Evolutionary conservation across 1,140 invertebrate species (phyloP), one percentile per base, ranked within the genome.

Genomic region (Oedothorax gibbosus): DNA sequence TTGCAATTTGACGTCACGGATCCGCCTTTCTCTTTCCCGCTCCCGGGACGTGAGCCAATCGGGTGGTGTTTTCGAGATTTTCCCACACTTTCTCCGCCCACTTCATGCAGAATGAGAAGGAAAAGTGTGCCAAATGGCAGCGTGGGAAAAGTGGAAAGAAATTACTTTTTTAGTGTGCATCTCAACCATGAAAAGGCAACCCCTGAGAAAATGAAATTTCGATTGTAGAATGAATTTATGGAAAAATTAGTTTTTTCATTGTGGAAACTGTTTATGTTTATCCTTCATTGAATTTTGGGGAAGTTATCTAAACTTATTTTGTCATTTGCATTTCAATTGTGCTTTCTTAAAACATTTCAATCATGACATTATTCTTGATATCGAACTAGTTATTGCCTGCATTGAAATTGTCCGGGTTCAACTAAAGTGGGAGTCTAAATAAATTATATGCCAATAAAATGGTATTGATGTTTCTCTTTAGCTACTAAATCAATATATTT

Each of bases 71-170:
- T 65, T 49, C 18, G 20, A 11, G 73, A 85, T 56, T 66, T 85
- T 85, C 84, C 69, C 84, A 85, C 84, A 80, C 84, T 85, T 85
- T 73, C 84, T 85, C 84, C 84, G 77, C 84, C 84, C 54, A 85
- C 83, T 35, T 20, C 57, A 49, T 4, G 73, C 65, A 60, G 62
- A 78, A 84, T 53, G 65, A 18, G 21, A 50, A 35, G 20, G 71
- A 65, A 76, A 84, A 84, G 62, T 84, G 72, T 84, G 81, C 81
- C 81, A 84, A 75, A 76, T 76, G 81, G 81, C 71, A 54, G 69
- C 69, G 69, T 73, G 81, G 81, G 69, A 84, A 81, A 84, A 64
- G n/a, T 62, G 81, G 64, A 76, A 84, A 84, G 76, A 66, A 72
- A 50, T 75, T 66, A 51, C 65, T 84, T 84, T 57, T 75, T 84